A percentile compares a stretch with the other conserved stretches of the same genome.
Conservation (phyloP, 2,113 vertebrate species). For the Pantherophis guttatus region DNA sequence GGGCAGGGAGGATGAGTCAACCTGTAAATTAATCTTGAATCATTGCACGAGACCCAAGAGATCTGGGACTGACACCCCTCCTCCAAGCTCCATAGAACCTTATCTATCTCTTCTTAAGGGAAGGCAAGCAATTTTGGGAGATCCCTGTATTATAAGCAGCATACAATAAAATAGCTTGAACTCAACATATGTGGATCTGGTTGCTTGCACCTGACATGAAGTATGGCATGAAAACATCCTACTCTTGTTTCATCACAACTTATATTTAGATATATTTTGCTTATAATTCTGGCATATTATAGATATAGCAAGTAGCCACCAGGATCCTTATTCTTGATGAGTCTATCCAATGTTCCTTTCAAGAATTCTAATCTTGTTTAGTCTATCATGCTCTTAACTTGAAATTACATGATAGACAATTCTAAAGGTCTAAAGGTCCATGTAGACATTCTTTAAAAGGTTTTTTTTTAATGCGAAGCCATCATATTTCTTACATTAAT, state of each 20-base stretch:
- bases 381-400: too few species aligned
- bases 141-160: neutral
- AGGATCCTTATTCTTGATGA: neutral
- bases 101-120: neutral
- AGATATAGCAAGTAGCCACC: neutral
- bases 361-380: neutral
- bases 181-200: neutral
- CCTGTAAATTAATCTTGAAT: neutral
- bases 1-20: neutral
- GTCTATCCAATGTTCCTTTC: neutral
- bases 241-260: neutral
- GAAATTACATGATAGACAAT: neutral
- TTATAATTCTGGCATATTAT: neutral
- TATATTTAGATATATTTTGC: neutral
- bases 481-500: neutral
- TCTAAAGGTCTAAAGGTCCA: neutral
- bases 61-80: neutral
- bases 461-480: neutral
- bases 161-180: neutral
- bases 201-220: neutral
- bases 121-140: neutral
- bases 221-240: too few species aligned
- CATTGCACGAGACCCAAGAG: neutral
- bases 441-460: neutral
- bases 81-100: neutral